Conservation (phyloP, 2,113 vertebrate species). For the Isurus oxyrinchus region DNA sequence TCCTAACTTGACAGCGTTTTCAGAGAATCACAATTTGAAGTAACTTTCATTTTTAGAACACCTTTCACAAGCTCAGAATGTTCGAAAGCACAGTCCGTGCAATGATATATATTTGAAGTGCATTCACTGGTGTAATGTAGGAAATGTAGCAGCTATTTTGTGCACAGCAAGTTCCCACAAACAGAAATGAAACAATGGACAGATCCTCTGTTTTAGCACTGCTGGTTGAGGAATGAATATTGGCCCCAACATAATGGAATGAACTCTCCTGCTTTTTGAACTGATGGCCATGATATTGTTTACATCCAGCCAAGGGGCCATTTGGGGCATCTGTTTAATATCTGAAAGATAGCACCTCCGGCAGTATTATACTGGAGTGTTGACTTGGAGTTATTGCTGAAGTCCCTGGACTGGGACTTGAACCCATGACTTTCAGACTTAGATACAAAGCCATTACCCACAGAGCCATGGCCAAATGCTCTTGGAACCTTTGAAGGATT, state of each 20-base stretch:
- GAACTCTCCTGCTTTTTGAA: neutral
- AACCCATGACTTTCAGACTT: neutral
- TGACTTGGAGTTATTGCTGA: neutral
- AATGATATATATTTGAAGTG: too few relatives aligned
- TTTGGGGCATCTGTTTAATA: too few relatives aligned
- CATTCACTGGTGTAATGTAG: too few relatives aligned
- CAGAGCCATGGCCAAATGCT: neutral
- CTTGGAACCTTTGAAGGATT: neutral
- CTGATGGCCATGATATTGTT: neutral
- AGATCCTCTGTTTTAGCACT: neutral
- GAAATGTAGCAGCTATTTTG: too few relatives aligned
- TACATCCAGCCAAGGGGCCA: too few relatives aligned
- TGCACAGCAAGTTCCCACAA: neutral
- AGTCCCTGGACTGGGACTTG: neutral
- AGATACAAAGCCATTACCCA: neutral
- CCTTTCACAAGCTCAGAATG: too few relatives aligned
- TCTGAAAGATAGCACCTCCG: too few relatives aligned
- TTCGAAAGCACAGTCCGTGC: too few relatives aligned
- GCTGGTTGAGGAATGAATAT: neutral
- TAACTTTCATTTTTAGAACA: too few relatives aligned
- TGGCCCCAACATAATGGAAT: neutral
- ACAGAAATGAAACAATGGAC: neutral
- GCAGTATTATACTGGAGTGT: too few relatives aligned
- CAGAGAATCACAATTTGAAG: too few relatives aligned
- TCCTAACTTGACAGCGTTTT: too few relatives aligned